Evolutionary conservation across 2,113 vertebrate species (phyloP).

Genomic region (Epinephelus fuscoguttatus): DNA sequence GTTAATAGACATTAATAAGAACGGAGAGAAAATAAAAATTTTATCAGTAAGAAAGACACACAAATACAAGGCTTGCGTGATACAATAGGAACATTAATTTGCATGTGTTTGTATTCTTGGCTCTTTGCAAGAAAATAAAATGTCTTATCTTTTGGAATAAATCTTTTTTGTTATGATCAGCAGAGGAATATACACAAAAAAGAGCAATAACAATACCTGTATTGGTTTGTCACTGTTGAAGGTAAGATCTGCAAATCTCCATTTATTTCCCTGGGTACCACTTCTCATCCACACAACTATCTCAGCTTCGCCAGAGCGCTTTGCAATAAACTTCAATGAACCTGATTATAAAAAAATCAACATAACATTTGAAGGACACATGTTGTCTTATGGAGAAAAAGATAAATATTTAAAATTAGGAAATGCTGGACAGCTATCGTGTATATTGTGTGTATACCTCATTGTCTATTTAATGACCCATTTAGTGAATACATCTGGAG

Average conservation of each 20-base stretch:
- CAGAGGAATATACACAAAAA: neutral
- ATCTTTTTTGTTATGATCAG: neutral
- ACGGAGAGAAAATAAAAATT: neutral
- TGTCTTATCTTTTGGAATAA: neutral
- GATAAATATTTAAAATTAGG: rapidly evolving
- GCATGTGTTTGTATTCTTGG: neutral
- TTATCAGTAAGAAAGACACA: neutral
- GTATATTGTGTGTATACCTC: neutral
- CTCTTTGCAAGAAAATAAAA: neutral
- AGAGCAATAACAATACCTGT: slow-evolving; percentile 64
- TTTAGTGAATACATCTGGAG: neutral
- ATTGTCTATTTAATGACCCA: neutral
- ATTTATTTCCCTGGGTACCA: slow-evolving; percentile 85
- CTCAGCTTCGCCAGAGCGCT: slow-evolving; percentile 68
- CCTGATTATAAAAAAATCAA: slow-evolving; percentile 59
- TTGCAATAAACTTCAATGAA: slow-evolving; percentile 80
- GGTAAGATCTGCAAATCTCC: slow-evolving; percentile 83
- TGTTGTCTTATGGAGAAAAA: neutral
- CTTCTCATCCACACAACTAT: slow-evolving; percentile 80
- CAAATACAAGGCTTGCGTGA: neutral
- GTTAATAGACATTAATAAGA: neutral
- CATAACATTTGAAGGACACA: neutral
- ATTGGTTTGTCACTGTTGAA: slow-evolving; percentile 76
- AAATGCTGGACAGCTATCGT: neutral
- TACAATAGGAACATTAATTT: neutral